Conservation (phyloP, 2,888 invertebrate species). For the Peribatodes rhomboidaria region DNA sequence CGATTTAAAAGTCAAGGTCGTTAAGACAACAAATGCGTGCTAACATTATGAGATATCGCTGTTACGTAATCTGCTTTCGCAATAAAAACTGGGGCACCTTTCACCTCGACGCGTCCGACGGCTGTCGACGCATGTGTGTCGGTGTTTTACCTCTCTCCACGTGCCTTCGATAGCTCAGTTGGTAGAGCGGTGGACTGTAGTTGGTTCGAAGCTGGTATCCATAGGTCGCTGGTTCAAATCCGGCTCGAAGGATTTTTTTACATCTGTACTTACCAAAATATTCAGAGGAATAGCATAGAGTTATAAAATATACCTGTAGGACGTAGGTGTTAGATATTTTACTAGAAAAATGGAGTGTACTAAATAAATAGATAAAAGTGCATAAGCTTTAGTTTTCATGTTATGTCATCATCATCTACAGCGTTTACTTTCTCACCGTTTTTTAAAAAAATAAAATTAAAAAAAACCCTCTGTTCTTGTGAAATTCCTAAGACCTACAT, state of each 20-base stretch:
- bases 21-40: constrained; percentile 1
- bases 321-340: neutral
- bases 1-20: constrained; percentile 9
- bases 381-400: no score
- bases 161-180: constrained; percentile 86
- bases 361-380: no score
- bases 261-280: neutral
- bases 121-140: neutral
- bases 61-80: constrained; percentile 20
- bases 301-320: no score
- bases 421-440: no score
- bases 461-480: no score
- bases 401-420: no score
- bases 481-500: no score
- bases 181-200: constrained; percentile 87
- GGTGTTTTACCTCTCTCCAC: constrained; percentile 6
- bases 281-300: no score
- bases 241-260: constrained; percentile 83
- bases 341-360: neutral
- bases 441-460: no score
- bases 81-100: constrained; percentile 52
- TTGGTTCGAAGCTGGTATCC: constrained; percentile 71
- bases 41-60: constrained; percentile 19
- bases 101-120: constrained; percentile 43
- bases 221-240: constrained; percentile 89